These are phyloP conservation scores for Megalops atlanticus DNA, from an alignment of 2,113 vertebrate genomes.

Conservation along the genomic window DNA sequence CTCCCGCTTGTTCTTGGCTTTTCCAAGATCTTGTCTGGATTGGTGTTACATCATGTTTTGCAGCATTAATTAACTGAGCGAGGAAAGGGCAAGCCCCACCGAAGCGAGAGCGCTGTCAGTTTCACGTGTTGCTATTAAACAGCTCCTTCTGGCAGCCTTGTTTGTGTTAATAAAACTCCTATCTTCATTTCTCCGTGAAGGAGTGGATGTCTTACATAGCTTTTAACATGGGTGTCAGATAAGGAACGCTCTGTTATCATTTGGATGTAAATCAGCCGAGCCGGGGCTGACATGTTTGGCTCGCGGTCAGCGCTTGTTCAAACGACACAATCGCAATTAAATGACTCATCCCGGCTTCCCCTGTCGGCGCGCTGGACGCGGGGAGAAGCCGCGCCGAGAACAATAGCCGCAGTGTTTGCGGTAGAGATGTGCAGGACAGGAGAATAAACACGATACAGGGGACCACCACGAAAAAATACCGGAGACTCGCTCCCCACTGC, in stretches of 20 bases:
- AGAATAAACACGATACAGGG: constrained; percentile 34
- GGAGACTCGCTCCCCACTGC: neutral
- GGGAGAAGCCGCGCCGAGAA: constrained; percentile 46
- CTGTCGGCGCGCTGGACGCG: constrained; percentile 38
- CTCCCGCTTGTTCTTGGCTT: neutral
- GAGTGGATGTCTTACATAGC: neutral
- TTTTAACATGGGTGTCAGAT: constrained; percentile 5
- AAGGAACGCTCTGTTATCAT: constrained; percentile 1
- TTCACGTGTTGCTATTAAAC: neutral
- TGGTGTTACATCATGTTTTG: neutral
- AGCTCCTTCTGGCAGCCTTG: neutral
- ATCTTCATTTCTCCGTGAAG: neutral
- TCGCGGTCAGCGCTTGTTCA: constrained; percentile 23
- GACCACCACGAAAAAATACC: constrained; percentile 45
- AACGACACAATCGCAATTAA: constrained; percentile 19
- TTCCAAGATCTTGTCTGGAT: neutral
- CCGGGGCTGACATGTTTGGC: constrained; percentile 29
- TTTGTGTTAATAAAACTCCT: constrained; percentile 1
- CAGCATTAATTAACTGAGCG: neutral
- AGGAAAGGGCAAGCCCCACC: neutral
- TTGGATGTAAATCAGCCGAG: constrained; percentile 27
- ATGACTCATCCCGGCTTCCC: constrained; percentile 34
- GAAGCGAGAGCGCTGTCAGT: neutral
- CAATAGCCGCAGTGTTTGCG: constrained; percentile 41
- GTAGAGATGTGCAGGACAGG: constrained; percentile 29